These are phyloP conservation scores for Oreochromis aureus DNA, from an alignment of 2,113 vertebrate genomes.

Conservation along the genomic window DNA sequence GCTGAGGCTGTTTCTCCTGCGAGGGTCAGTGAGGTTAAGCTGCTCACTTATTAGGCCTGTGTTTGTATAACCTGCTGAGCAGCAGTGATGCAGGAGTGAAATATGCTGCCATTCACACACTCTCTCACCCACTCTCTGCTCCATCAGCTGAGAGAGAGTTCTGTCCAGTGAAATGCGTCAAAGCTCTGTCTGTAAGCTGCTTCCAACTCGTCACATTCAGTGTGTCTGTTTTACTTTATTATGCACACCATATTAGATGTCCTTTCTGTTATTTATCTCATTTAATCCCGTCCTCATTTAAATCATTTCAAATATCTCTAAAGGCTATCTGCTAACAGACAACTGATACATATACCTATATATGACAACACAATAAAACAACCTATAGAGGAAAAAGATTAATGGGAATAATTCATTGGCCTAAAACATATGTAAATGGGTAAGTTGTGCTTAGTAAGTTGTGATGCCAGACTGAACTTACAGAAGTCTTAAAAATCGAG, in stretches of 20 bases:
- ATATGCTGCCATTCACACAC: not conserved
- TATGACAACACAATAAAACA: not conserved
- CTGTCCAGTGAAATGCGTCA: not conserved
- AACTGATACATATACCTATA: not conserved
- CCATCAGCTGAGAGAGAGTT: not conserved
- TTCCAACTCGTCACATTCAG: not conserved
- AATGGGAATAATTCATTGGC: not conserved
- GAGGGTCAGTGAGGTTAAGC: not conserved
- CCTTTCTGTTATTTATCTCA: not conserved
- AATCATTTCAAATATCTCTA: not conserved
- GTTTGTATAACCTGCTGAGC: conserved; percentile 6
- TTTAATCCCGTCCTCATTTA: not conserved
- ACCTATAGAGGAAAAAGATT: not conserved
- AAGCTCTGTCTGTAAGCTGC: not conserved
- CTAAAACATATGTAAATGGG: not conserved
- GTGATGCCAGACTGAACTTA: not conserved
- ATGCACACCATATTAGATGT: not conserved
- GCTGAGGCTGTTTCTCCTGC: not conserved
- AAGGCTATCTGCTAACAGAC: not conserved
- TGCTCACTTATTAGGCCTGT: not conserved
- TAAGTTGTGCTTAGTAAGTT: not conserved
- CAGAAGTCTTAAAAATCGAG: not conserved
- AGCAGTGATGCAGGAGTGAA: not conserved
- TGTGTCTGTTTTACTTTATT: not conserved
- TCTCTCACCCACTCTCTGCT: not conserved